Percentiles rank a stretch among this genome's conserved stretches.
phyloP scores from a whole-genome alignment of 2,888 invertebrate species.

The Acanthosepion pharaonis region DNA sequence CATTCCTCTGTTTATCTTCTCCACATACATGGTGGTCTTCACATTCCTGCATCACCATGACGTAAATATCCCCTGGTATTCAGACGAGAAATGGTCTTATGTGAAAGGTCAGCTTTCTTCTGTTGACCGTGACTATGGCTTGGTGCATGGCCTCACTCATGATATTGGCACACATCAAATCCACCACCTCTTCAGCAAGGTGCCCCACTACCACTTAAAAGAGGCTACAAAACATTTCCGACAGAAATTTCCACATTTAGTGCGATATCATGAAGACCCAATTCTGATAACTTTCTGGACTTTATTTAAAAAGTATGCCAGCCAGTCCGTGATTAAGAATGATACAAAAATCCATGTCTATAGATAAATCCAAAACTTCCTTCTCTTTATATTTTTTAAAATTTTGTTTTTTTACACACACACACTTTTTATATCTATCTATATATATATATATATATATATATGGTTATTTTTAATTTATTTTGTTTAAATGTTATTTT shows the following conservation, averaged over 20 bases:
- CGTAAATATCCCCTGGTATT: constrained; percentile 70
- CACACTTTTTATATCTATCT: too few relatives aligned
- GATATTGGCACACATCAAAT: constrained; percentile 72
- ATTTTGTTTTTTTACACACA: too few relatives aligned
- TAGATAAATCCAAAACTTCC: constrained; percentile 51
- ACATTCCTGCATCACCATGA: constrained; percentile 73
- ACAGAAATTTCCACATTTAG: constrained; percentile 65
- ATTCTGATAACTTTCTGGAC: constrained; percentile 67
- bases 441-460: too few relatives aligned
- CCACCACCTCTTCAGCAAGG: constrained; percentile 71
- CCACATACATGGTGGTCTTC: constrained; percentile 68
- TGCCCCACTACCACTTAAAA: constrained; percentile 72
- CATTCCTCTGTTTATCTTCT: constrained; percentile 68
- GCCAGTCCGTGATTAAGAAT: constrained; percentile 57
- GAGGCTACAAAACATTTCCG: constrained; percentile 70
- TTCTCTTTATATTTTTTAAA: too few relatives aligned
- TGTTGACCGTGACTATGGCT: constrained; percentile 71
- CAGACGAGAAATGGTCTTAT: constrained; percentile 67
- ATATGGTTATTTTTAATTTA: too few relatives aligned
- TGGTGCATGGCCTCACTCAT: constrained; percentile 70
- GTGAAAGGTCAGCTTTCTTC: constrained; percentile 71
- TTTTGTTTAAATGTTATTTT: too few relatives aligned
- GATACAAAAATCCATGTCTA: constrained; percentile 58
- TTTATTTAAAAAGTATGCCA: constrained; percentile 67
- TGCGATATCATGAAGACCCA: constrained; percentile 63